Base-by-base conservation (phyloP, 1,140 invertebrate species). In the Tetranychus cinnabarinus region DNA sequence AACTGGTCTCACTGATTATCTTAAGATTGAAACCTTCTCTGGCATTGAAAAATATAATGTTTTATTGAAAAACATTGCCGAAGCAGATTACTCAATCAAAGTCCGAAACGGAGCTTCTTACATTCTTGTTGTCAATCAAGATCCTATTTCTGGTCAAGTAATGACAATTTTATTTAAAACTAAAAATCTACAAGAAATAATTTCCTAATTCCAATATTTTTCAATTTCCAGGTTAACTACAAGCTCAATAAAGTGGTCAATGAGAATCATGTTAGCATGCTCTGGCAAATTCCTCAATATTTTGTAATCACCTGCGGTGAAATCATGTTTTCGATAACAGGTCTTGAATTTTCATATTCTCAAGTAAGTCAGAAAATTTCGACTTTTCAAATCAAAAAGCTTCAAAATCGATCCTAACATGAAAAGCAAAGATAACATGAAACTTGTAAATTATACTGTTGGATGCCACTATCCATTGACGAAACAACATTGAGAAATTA, bases 241-340 rank as follows among this genome's bases (percentile, higher is more conserved):
- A 12, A 39, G 12, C n/a, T 23, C 5, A 7, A 63, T 37, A 13
- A 35, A 48, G 42, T 42, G 33, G 39, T 61, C 39, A 10, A 46
- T 61, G 6, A 36, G 46, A 45, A 62, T 57, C 31, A 33, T 63
- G 15, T 66, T 23, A 60, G 55, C 35, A 62, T 68, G 63, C 69
- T 88, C 0, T 87, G 81, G 81, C 76, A 90, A 63, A 69, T 92
- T 15, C 87, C 88, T 0, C 88, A 92, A 69, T 89, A 90, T 69
- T 71, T 90, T 34, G 72, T 90, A 1, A 82, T 93, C 63, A 91
- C 88, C 0, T 75, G 82, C 63, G 88, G 79, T 6, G 86, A 84
- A 73, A 77, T 95, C 35, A 80, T 95, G 75, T 92, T 92, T 70
- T 87, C 85, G 0, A 80, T 95, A 15, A 93, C 88, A 0, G 90